Evolutionary conservation across 1,140 invertebrate genomes (phyloP).

Genomic region (Zaprionus davidi): DNA sequence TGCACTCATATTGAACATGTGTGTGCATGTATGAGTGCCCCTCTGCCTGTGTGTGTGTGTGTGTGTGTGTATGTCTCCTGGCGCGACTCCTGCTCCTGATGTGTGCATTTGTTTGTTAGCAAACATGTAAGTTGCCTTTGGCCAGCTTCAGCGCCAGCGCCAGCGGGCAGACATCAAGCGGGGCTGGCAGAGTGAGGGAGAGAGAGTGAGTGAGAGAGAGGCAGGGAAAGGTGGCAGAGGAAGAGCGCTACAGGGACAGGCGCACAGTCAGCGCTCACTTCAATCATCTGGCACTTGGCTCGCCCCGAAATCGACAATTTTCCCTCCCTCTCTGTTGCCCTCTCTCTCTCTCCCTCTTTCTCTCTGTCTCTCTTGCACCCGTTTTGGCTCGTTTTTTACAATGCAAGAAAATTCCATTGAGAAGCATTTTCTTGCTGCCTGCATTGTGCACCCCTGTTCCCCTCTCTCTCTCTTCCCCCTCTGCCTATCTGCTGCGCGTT

Average conservation of each 20-base stretch:
- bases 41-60: constrained; percentile 13
- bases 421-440: constrained; percentile 56
- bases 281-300: constrained; percentile 76
- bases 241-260: background rate
- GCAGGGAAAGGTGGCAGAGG: background rate
- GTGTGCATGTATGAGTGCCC: constrained; percentile 13
- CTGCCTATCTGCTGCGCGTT: background rate
- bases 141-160: constrained; percentile 51
- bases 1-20: constrained; percentile 61
- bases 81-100: constrained; percentile 50
- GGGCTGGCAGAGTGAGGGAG: background rate
- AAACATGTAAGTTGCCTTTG: constrained; percentile 83
- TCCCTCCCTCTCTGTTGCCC: background rate
- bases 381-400: constrained; percentile 51
- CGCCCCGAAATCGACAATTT: constrained; percentile 51
- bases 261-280: constrained; percentile 58
- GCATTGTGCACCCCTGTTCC: constrained; percentile 55
- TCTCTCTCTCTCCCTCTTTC: constrained; percentile 13
- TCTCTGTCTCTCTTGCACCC: constrained; percentile 36
- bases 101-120: constrained; percentile 80
- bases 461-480: constrained; percentile 16
- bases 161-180: constrained; percentile 7
- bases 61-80: constrained; percentile 48
- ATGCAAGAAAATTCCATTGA: constrained; percentile 73
- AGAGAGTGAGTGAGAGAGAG: background rate